Base-by-base conservation (phyloP, 2,797 vertebrate genomes). In the Ctenochaetus hawaiiensis region DNA sequence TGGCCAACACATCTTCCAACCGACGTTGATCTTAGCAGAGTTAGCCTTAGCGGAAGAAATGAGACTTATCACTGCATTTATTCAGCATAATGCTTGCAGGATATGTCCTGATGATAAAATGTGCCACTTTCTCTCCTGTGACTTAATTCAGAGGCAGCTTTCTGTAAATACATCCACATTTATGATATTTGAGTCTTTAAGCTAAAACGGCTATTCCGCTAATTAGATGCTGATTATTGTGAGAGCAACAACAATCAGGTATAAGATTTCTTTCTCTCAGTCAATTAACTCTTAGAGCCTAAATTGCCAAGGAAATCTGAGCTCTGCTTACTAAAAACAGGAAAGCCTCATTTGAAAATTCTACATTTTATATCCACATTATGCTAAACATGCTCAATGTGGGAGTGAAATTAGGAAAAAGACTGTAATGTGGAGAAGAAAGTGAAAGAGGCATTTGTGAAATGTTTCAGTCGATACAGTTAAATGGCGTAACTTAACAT, bases 31-130 rank as follows among this genome's bases (percentile, higher is more conserved):
- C 77, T 71, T 23, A 3, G 54, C 72, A 67, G 30, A 62, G 53
- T 78, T 77, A 56, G 41, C 62, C 77, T 79, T 41, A 22, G 59
- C 70, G 34, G 54, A 80, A 58, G 53, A 78, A 44, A 83, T 49
- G 67, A 85, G 78, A 58, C 76, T 82, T 77, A 82, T 85, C 66
- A 8, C 51, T 12, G 52, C 60, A 39, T 77, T 77, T 74, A 39
- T 66, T 72, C 44, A 45, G n/a, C 74, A 30, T 63, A 75, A 70
- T 22, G 44, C 60, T 74, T 58, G 43, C 22, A 66, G 81, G 57
- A 77, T 63, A 52, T 61, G 49, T 80, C 45, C 23, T 17, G 48
- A 54, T 45, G 69, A 72, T 66, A 59, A 60, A 67, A 64, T 61
- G 45, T 41, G 34, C 34, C 45, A 44, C 41, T 23, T 47, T 75